Percentiles rank a stretch among this genome's conserved stretches.
These are phyloP conservation scores for Oostethus manadensis DNA, from an alignment of 2,113 vertebrate species.

Conservation along the genomic window DNA sequence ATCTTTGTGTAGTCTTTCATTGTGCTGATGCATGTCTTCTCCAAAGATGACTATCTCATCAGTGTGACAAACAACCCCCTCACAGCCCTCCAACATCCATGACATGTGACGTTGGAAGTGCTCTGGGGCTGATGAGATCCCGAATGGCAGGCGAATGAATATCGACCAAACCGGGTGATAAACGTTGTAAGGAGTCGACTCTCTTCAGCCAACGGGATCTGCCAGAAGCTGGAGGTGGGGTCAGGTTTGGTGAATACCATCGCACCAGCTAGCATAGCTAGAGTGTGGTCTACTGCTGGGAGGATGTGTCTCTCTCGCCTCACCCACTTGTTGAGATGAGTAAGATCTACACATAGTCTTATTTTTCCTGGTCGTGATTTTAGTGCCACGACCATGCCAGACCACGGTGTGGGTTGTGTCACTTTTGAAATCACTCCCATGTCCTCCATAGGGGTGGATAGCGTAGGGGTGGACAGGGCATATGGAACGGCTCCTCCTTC, in stretches of 20 bases:
- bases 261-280: background rate
- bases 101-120: background rate
- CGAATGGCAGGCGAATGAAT: background rate
- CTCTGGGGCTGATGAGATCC: background rate
- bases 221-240: background rate
- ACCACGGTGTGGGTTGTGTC: background rate
- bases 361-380: background rate
- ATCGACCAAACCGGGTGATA: background rate
- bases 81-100: background rate
- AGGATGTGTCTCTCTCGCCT: background rate
- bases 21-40: constrained; percentile 2
- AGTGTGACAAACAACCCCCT: background rate
- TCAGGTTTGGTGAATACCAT: no score
- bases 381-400: background rate
- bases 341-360: background rate
- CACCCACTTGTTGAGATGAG: background rate
- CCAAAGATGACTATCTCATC: background rate
- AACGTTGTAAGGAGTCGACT: background rate
- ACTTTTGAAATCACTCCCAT: background rate
- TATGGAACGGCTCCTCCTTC: background rate
- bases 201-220: background rate
- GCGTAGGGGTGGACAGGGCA: no score
- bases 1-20: background rate
- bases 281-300: background rate
- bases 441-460: background rate